Evolutionary conservation across 2,113 vertebrate species (phyloP).

Genomic region (Passer montanus): DNA sequence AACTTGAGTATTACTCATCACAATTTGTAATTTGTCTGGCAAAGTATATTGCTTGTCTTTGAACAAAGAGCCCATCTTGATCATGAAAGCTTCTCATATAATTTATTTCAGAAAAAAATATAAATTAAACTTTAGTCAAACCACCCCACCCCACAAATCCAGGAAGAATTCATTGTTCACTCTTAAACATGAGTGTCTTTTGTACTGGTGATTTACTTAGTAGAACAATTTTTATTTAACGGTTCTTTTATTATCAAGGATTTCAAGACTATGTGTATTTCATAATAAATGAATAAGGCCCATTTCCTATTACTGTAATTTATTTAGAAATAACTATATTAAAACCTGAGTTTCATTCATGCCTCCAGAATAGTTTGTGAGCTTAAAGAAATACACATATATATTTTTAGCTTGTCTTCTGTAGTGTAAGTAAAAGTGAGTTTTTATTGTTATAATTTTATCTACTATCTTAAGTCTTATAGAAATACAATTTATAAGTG

Average conservation of each 20-base stretch:
- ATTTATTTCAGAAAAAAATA: not conserved
- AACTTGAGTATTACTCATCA: not conserved
- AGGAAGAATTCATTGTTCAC: accelerated
- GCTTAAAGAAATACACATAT: not conserved
- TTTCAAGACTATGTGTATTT: not conserved
- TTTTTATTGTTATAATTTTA: not conserved
- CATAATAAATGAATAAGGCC: not conserved
- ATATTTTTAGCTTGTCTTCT: not conserved
- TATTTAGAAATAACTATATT: not conserved
- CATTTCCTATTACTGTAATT: not conserved
- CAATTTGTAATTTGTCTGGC: not conserved
- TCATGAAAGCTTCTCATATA: not conserved
- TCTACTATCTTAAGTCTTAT: not conserved
- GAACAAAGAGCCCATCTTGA: not conserved
- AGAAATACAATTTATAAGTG: not conserved
- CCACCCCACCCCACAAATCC: too few species aligned
- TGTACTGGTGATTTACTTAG: not conserved
- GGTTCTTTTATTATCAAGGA: not conserved
- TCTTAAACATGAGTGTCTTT: not conserved
- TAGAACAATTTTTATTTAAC: not conserved
- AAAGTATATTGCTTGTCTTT: not conserved
- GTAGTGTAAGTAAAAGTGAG: not conserved
- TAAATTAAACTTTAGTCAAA: not conserved
- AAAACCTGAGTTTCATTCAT: not conserved
- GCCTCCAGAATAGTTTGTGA: not conserved